Base-by-base conservation (phyloP, 2,888 invertebrate species). In the Mechanitis mazaeus region DNA sequence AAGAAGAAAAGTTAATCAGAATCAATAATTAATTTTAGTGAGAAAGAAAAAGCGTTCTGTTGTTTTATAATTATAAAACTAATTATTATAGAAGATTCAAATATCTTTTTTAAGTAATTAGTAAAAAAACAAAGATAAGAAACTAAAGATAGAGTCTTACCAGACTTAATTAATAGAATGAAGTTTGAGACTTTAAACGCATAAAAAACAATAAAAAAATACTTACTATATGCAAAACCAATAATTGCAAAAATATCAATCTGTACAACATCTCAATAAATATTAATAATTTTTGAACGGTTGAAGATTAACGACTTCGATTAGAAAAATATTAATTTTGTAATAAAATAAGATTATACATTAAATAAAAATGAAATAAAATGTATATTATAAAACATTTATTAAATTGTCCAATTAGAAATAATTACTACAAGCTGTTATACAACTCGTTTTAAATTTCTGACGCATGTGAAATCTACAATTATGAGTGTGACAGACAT, bases 381-480 rank as follows among this genome's bases (percentile, higher is more conserved):
- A 55, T 55, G 4, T 11, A 55, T 28, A 12, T 54, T 54, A 53
- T 66, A 55, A 54, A 69, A 67, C 58, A 67, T 61, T 55, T 64
- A 64, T 56, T 67, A 58, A 12, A 55, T 59, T 4, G 46, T 9
- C 20, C 3, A 31, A 47, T 45, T 55, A 56, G 67, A 78, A 81
- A 33, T 67, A 66, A 1, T 61, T 59, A 33, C 66, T 69, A 62
- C 83, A 83, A n/a, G 63, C 65, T 3, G n/a, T 65, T 50, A 69
- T 73, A 38, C 83, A 83, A 47, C 73, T 69, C 2, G 57, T 72
- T 53, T 64, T 74, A 11, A 78, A 71, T 0, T 50, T 58, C 9
- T 28, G 70, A 55, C 73, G 76, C 45, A 79, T 64, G 45, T 59
- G 68, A 0, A 58, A 58, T 1, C 69, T 70, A 60, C 82, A 83